Conservation (phyloP, 2,113 vertebrate genomes). For the Apaloderma vittatum region DNA sequence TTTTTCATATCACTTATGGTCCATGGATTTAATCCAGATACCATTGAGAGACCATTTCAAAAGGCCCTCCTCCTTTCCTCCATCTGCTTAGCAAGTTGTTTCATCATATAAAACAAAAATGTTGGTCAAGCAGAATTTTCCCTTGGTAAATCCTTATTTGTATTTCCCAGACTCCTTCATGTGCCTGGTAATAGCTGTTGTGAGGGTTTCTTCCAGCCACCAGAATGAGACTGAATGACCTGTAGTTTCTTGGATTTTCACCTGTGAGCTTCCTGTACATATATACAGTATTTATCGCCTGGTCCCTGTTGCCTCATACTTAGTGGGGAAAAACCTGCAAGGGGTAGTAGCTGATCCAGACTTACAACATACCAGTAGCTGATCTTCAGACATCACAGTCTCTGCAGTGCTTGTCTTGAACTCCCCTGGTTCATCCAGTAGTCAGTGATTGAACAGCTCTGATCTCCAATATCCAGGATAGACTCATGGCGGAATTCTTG, state of each 20-base stretch:
- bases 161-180: background rate
- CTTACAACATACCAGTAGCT: background rate
- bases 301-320: background rate
- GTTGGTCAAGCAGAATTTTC: background rate
- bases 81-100: background rate
- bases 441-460: background rate
- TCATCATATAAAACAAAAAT: background rate
- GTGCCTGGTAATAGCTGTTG: background rate
- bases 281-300: background rate
- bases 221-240: background rate
- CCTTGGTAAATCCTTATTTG: background rate
- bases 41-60: background rate
- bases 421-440: background rate
- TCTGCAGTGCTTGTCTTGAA: background rate
- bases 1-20: background rate
- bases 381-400: background rate
- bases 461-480: background rate
- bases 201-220: background rate
- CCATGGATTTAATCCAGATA: fast-evolving
- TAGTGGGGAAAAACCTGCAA: background rate
- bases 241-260: background rate
- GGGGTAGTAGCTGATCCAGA: background rate
- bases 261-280: background rate
- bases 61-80: background rate
- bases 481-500: background rate